Percentiles rank a stretch among this genome's conserved stretches.
These are phyloP conservation scores for Cherax destructor DNA, from an alignment of 1,140 invertebrate genomes.

Conservation along the genomic window DNA sequence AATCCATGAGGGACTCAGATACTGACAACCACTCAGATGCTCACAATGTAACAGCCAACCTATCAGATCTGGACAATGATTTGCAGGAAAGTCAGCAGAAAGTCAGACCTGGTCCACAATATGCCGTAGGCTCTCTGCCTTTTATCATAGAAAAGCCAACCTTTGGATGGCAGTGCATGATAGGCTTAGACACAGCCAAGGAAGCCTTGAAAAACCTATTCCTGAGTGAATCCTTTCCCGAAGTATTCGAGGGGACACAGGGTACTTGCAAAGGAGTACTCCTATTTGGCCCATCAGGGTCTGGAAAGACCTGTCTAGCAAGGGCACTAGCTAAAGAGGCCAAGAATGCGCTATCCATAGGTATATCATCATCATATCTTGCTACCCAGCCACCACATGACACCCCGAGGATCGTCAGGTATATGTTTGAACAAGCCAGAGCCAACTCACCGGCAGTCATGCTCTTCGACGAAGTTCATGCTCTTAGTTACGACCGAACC, in stretches of 20 bases:
- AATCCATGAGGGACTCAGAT: conserved; percentile 72
- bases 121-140: conserved; percentile 57
- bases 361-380: conserved; percentile 59
- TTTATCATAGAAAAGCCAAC: conserved; percentile 70
- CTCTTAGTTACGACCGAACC: conserved; percentile 49
- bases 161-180: conserved; percentile 70
- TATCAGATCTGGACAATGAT: conserved; percentile 66
- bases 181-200: conserved; percentile 70
- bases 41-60: conserved; percentile 66
- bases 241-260: conserved; percentile 70
- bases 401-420: conserved; percentile 68
- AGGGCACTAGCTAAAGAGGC: conserved; percentile 69
- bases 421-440: conserved; percentile 68
- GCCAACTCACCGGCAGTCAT: conserved; percentile 67
- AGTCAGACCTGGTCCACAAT: conserved; percentile 34
- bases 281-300: conserved; percentile 68
- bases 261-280: conserved; percentile 70
- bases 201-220: conserved; percentile 70
- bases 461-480: conserved; percentile 69
- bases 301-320: conserved; percentile 71
- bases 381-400: conserved; percentile 55
- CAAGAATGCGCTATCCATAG: conserved; percentile 57
- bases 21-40: conserved; percentile 71
- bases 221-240: conserved; percentile 64
- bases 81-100: conserved; percentile 55